These are phyloP conservation scores for Jacana jacana DNA, from an alignment of 2,113 vertebrate species.

Conservation along the genomic window DNA sequence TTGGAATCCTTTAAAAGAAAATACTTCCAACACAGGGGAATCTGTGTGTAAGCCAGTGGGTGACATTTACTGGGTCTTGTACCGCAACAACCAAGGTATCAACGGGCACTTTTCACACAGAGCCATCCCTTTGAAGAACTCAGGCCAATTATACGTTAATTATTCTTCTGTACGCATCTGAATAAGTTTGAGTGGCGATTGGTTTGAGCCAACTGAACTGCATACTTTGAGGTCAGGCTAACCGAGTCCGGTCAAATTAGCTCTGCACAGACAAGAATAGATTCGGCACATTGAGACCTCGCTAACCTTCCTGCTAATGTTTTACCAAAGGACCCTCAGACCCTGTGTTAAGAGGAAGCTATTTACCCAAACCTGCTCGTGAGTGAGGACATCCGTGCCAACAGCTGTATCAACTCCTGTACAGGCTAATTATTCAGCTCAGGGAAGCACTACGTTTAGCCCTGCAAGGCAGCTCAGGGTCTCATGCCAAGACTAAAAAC, in stretches of 20 bases:
- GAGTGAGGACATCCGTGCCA: not conserved
- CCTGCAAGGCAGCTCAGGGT: not conserved
- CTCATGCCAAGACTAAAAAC: not conserved
- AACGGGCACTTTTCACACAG: not conserved
- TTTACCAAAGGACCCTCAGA: slow-evolving; percentile 38
- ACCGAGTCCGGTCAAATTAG: not conserved
- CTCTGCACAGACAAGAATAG: not conserved
- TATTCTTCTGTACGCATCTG: not conserved
- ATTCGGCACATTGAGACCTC: not conserved
- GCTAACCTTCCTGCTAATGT: slow-evolving; percentile 9
- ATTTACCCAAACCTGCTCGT: not conserved
- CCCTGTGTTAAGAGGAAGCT: not conserved
- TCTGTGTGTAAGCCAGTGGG: not conserved
- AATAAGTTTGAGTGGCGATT: not conserved
- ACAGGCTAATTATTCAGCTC: not conserved
- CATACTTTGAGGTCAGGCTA: slow-evolving; percentile 45
- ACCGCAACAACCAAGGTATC: not conserved
- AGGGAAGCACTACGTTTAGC: not conserved
- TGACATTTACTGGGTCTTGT: not conserved
- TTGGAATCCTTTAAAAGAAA: not conserved
- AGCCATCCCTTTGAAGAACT: not conserved
- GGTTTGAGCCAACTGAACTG: not conserved
- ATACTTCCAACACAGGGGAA: fast-evolving
- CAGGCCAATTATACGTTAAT: not conserved
- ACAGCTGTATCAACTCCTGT: not conserved